Conservation (phyloP, 2,113 vertebrate species). For the Oreochromis tanganicae region DNA sequence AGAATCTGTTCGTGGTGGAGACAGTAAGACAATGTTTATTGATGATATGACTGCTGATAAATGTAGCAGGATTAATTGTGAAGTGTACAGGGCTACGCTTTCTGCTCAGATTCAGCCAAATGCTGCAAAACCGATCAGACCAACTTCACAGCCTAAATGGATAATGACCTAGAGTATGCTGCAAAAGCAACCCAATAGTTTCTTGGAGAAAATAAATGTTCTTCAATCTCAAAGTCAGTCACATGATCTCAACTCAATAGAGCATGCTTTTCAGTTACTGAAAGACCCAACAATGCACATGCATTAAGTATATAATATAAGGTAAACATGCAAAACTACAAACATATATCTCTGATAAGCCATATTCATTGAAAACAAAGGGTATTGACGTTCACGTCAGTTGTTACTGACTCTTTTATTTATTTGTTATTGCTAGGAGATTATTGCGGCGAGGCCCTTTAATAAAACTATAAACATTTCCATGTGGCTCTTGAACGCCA, state of each 20-base stretch:
- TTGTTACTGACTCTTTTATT: not conserved
- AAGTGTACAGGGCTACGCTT: not conserved
- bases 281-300: not conserved
- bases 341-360: not conserved
- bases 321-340: not conserved
- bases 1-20: not conserved
- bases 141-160: not conserved
- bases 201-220: not conserved
- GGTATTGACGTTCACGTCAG: not conserved
- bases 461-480: not conserved
- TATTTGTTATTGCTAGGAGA: not conserved
- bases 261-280: not conserved
- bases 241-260: not conserved
- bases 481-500: constrained; percentile 14
- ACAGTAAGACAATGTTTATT: not conserved
- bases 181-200: not conserved
- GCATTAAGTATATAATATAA: not conserved
- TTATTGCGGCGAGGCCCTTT: not conserved
- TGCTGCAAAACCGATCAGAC: not conserved
- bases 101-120: not conserved
- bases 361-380: not conserved
- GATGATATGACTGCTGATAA: not conserved
- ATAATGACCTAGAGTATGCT: not conserved
- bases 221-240: not conserved
- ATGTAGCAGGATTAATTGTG: not conserved